These are phyloP conservation scores for Rhimphoctona megacephalus DNA, from an alignment of 2,888 invertebrate genomes.

Conservation along the genomic window DNA sequence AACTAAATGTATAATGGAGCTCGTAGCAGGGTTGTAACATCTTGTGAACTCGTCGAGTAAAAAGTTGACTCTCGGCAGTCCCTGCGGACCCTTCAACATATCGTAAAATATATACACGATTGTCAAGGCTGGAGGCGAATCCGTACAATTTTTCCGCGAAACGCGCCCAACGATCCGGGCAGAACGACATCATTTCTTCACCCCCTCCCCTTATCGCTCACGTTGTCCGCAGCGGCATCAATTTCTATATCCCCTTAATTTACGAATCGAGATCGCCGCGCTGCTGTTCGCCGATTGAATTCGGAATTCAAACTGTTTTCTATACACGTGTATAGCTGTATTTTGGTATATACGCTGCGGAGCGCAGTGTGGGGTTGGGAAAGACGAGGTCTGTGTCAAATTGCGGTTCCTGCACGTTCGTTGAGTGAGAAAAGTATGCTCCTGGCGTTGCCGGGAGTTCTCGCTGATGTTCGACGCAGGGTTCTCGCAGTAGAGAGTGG, in stretches of 20 bases:
- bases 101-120: constrained; percentile 65
- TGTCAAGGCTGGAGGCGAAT: constrained; percentile 51
- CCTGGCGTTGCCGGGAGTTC: constrained; percentile 35
- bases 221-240: constrained; percentile 67
- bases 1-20: constrained; percentile 33
- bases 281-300: constrained; percentile 79
- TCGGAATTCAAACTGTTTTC: constrained; percentile 80
- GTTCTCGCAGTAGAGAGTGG: background rate
- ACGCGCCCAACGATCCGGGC: constrained; percentile 31
- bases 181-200: constrained; percentile 36
- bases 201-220: constrained; percentile 11
- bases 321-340: constrained; percentile 23
- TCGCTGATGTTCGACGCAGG: constrained; percentile 39
- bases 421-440: constrained; percentile 61
- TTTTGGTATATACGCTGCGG: background rate
- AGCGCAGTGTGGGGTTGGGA: constrained; percentile 35
- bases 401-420: constrained; percentile 75
- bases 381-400: constrained; percentile 81
- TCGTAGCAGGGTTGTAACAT: constrained; percentile 58
- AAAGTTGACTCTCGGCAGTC: constrained; percentile 50
- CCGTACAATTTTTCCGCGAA: constrained; percentile 20
- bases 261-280: constrained; percentile 74
- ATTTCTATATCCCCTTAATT: constrained; percentile 79
- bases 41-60: constrained; percentile 59
- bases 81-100: constrained; percentile 61